Percentiles rank a stretch among this genome's conserved stretches.
Evolutionary conservation across 2,797 vertebrate species (phyloP).

Genomic region (Bufotes viridis): DNA sequence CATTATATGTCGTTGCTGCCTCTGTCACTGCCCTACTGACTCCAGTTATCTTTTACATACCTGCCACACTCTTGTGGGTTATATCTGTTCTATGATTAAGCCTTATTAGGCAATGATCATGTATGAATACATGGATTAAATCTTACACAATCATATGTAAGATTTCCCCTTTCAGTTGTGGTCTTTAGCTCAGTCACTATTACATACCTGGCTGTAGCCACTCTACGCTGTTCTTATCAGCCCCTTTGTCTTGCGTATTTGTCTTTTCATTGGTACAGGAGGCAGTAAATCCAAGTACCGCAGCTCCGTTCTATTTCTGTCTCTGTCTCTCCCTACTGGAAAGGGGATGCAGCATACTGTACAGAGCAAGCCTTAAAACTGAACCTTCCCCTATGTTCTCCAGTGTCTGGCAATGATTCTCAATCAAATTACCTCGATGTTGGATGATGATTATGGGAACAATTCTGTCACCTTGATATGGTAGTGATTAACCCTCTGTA

Average conservation of each 20-base stretch:
- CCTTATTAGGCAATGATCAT: neutral
- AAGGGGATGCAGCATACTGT: neutral
- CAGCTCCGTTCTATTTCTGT: constrained; percentile 13
- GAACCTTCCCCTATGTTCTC: neutral
- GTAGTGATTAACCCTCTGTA: neutral
- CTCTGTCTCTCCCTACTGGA: constrained; percentile 20
- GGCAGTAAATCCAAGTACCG: neutral
- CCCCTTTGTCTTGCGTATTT: neutral
- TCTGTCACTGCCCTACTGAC: neutral
- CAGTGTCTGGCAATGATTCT: neutral
- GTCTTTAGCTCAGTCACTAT: neutral
- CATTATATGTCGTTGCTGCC: neutral
- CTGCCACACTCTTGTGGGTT: neutral
- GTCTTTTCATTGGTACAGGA: neutral
- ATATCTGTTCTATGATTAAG: neutral
- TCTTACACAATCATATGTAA: neutral
- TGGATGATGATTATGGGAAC: neutral
- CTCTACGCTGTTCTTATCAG: neutral
- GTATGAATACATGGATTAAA: neutral
- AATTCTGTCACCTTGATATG: neutral
- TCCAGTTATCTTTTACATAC: neutral
- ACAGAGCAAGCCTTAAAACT: neutral
- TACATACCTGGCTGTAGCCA: neutral
- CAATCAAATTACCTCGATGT: neutral
- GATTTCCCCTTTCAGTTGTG: neutral